Evolutionary conservation across 2,888 invertebrate species (phyloP).

Genomic region (Nineta flava): DNA sequence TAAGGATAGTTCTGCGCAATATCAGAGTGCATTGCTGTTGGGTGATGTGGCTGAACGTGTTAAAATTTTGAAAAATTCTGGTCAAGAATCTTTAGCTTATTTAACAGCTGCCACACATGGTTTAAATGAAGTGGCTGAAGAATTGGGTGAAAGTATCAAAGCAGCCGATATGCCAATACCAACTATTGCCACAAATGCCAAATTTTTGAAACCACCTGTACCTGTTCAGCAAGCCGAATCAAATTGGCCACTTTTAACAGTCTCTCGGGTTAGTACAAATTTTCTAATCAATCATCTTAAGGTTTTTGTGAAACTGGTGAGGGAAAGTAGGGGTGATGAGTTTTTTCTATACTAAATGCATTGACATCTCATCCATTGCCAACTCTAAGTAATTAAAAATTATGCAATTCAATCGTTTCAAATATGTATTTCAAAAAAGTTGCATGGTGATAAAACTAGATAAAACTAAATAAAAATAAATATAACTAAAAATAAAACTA

Average conservation of each 20-base stretch:
- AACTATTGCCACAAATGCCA: slow-evolving; percentile 56
- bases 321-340: too few relatives aligned
- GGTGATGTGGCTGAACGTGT: slow-evolving; percentile 87
- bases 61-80: slow-evolving; percentile 59
- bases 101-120: slow-evolving; percentile 90
- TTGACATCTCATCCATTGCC: too few relatives aligned
- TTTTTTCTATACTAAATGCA: too few relatives aligned
- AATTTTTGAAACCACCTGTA: slow-evolving; percentile 69
- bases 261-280: slow-evolving; percentile 47
- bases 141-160: slow-evolving; percentile 47
- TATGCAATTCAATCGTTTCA: too few relatives aligned
- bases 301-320: not conserved
- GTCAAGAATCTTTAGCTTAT: slow-evolving; percentile 73
- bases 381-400: not conserved
- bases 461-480: too few relatives aligned
- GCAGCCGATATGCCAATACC: slow-evolving; percentile 48
- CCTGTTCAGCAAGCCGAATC: slow-evolving; percentile 83
- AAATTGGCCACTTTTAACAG: slow-evolving; percentile 94
- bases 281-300: not conserved
- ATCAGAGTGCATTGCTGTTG: slow-evolving; percentile 81
- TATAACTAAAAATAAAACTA: too few relatives aligned
- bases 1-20: slow-evolving; percentile 92
- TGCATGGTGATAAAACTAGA: too few relatives aligned
- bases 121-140: slow-evolving; percentile 60
- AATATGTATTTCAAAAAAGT: too few relatives aligned